phyloP scores from a whole-genome alignment of 2,888 invertebrate species.

The Mayetiola destructor region DNA sequence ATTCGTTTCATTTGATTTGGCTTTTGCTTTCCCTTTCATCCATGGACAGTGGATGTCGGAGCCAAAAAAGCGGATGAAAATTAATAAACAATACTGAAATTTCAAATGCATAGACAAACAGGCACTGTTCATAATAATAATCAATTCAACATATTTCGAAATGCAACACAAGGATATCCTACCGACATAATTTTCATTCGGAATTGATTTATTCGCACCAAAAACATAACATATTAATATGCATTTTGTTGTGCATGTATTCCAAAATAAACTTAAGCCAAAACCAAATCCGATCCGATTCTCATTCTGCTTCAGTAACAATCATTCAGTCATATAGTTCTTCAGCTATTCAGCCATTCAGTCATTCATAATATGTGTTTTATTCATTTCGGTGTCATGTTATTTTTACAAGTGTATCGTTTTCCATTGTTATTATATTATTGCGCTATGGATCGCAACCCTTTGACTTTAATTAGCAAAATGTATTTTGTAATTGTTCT shows the following conservation, averaged over 20 bases:
- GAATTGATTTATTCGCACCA: conserved; percentile 12
- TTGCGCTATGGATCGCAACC: conserved; percentile 1
- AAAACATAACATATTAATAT: no score
- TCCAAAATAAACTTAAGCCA: no score
- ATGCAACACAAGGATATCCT: background rate
- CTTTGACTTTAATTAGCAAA: conserved; percentile 12
- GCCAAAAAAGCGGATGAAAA: background rate
- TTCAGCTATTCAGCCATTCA: background rate
- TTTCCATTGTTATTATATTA: conserved; percentile 9
- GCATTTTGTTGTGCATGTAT: no score
- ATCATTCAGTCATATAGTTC: no score
- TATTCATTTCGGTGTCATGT: conserved; percentile 12
- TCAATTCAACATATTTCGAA: no score
- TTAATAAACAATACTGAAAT: background rate
- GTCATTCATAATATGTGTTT: no score
- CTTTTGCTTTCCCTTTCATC: no score
- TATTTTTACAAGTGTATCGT: conserved; percentile 10
- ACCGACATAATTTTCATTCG: conserved; percentile 9
- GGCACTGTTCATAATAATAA: no score
- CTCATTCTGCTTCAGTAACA: no score
- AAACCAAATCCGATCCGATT: no score
- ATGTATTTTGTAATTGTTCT: conserved; percentile 12
- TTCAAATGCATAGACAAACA: background rate
- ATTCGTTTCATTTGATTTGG: no score
- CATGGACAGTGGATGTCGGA: no score